These are phyloP conservation scores for Oreochromis aureus DNA, from an alignment of 2,113 vertebrate species.

Conservation along the genomic window DNA sequence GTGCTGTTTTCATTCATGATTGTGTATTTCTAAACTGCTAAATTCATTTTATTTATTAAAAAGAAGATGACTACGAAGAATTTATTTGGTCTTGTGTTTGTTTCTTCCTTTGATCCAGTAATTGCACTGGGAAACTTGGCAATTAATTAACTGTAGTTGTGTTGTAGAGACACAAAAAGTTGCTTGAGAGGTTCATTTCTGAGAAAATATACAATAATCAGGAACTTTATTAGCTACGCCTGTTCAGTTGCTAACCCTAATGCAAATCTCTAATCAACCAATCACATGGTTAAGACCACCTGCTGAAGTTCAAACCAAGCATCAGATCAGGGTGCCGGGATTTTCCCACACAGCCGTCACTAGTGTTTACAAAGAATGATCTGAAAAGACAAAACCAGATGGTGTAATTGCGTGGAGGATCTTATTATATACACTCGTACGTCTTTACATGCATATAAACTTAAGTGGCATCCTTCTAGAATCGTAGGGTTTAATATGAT, in stretches of 20 bases:
- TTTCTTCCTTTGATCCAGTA: neutral
- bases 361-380: neutral
- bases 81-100: neutral
- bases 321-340: neutral
- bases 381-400: neutral
- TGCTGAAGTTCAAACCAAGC: neutral
- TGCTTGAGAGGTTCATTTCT: neutral
- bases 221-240: neutral
- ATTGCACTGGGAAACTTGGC: neutral
- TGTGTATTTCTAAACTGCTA: neutral
- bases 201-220: neutral
- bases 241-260: neutral
- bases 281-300: neutral
- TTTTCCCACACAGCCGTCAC: neutral
- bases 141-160: neutral
- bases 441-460: neutral
- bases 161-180: neutral
- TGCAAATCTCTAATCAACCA: neutral
- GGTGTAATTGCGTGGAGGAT: neutral
- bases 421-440: neutral
- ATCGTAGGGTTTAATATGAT: neutral
- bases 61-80: neutral
- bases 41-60: slow-evolving; percentile 41
- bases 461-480: neutral
- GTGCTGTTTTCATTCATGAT: neutral